phyloP scores from a whole-genome alignment of 2,888 invertebrate species.

The Sericinus montela region DNA sequence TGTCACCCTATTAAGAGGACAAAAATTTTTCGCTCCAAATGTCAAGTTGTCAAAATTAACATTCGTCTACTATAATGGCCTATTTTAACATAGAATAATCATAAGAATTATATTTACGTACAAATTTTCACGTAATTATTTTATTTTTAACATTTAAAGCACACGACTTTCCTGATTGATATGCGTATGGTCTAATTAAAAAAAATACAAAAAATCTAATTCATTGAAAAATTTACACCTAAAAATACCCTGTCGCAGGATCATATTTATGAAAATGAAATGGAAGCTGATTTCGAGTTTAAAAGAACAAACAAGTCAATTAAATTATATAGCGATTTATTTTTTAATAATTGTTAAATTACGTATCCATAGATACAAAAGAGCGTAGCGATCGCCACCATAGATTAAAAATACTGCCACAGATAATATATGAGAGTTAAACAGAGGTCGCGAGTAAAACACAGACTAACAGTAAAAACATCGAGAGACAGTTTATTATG shows the following conservation, averaged over 20 bases:
- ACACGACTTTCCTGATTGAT: neutral
- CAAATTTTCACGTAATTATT: no score
- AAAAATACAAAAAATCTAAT: neutral
- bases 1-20: no score
- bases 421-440: constrained; percentile 3
- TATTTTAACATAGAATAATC: no score
- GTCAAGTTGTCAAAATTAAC: no score
- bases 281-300: neutral
- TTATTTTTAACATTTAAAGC: no score
- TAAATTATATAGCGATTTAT: no score
- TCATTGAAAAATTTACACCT: constrained; percentile 18
- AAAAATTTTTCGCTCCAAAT: no score
- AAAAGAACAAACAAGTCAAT: neutral
- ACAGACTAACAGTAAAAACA: constrained; percentile 17
- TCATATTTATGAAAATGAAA: constrained; percentile 20
- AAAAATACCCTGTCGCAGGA: constrained; percentile 50
- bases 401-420: constrained; percentile 9
- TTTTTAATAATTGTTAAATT: no score
- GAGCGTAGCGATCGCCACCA: neutral
- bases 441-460: constrained; percentile 9
- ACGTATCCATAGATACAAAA: no score
- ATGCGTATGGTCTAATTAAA: neutral
- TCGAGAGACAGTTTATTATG: constrained; percentile 18
- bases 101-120: no score
- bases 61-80: no score